Percentiles rank a stretch among this genome's conserved stretches.
Evolutionary conservation across 2,888 invertebrate genomes (phyloP).

Genomic region (Acrocyrtus sp.): DNA sequence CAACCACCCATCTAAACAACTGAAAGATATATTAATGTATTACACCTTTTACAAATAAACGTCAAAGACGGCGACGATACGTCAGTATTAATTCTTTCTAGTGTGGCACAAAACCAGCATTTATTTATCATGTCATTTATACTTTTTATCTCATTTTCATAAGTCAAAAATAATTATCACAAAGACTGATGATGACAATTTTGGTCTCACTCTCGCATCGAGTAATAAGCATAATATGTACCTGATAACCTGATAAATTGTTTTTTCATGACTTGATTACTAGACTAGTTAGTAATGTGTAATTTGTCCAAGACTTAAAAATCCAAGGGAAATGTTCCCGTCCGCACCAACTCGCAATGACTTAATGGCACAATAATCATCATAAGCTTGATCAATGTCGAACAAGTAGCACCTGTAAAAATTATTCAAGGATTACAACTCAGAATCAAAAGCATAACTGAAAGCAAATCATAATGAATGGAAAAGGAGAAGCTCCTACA

Average conservation of each 20-base stretch:
- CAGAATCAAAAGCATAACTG: background rate
- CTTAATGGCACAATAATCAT: conserved; percentile 51
- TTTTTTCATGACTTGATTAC: background rate
- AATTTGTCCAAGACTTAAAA: conserved; percentile 56
- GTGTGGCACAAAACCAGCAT: background rate
- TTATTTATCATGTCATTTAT: background rate
- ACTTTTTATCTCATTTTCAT: background rate
- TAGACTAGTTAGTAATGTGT: conserved; percentile 41
- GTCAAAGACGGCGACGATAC: background rate
- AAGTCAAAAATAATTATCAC: background rate
- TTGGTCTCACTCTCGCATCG: too few relatives aligned
- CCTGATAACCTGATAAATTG: background rate
- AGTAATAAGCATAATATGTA: too few relatives aligned
- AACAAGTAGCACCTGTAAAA: conserved; percentile 48
- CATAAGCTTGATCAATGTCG: conserved; percentile 51
- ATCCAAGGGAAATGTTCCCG: conserved; percentile 50
- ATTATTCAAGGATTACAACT: background rate
- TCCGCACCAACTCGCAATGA: conserved; percentile 48
- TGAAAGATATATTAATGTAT: too few relatives aligned
- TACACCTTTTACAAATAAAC: too few relatives aligned
- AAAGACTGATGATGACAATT: too few relatives aligned
- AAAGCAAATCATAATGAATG: background rate
- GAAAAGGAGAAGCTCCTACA: too few relatives aligned
- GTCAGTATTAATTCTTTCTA: too few relatives aligned
- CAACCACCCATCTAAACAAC: too few relatives aligned